A percentile compares a stretch with the other conserved stretches of the same genome.
phyloP scores from a whole-genome alignment of 2,888 invertebrate species.

The Nymphalis polychloros region DNA sequence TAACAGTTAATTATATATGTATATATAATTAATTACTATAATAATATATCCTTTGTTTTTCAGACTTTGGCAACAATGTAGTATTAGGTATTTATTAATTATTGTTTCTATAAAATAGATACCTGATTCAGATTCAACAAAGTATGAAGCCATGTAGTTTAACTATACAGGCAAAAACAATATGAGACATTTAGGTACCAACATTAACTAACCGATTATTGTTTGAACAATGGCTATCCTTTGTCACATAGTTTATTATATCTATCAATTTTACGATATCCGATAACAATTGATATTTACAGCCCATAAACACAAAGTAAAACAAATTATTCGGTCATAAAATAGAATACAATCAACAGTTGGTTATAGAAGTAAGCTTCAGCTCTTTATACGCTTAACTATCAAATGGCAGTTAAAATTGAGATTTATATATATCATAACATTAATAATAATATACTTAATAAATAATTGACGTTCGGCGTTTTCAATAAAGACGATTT shows the following conservation, averaged over 20 bases:
- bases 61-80: no score
- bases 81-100: no score
- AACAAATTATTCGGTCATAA: slow-evolving; percentile 35
- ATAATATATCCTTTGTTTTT: no score
- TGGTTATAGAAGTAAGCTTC: slow-evolving; percentile 28
- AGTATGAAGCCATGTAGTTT: no score
- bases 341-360: slow-evolving; percentile 35
- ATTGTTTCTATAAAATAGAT: no score
- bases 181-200: no score
- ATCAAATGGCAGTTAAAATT: slow-evolving; percentile 16
- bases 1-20: no score
- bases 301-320: slow-evolving; percentile 28
- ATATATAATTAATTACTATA: no score
- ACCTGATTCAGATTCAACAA: no score
- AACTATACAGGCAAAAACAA: no score
- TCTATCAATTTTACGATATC: slow-evolving; percentile 19
- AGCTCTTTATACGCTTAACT: slow-evolving; percentile 22
- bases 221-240: background rate
- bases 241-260: slow-evolving; percentile 15
- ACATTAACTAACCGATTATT: no score
- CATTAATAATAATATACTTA: background rate
- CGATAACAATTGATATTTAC: slow-evolving; percentile 37
- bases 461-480: background rate
- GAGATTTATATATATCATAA: slow-evolving; percentile 22
- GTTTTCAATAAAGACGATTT: background rate